A percentile compares a stretch with the other conserved stretches of the same genome.
phyloP scores from a whole-genome alignment of 2,113 vertebrate genomes.

The Tor tambroides region DNA sequence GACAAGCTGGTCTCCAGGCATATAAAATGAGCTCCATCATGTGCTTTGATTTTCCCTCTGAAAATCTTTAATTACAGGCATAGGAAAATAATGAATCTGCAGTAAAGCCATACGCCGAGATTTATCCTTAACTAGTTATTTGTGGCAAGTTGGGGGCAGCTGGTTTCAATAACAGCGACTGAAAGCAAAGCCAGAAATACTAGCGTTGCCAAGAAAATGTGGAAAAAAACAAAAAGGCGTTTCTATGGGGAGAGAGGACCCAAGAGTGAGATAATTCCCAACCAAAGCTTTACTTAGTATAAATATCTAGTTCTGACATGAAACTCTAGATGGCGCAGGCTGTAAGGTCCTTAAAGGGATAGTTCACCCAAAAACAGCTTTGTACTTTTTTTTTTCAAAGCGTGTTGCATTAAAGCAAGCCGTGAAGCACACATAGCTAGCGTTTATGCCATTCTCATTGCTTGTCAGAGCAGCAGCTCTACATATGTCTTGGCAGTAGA shows the following conservation, averaged over 20 bases:
- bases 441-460: neutral
- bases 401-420: neutral
- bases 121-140: slow-evolving; percentile 78
- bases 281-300: neutral
- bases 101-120: slow-evolving; percentile 66
- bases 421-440: neutral
- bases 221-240: slow-evolving; percentile 55
- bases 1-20: slow-evolving; percentile 62
- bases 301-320: neutral
- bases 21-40: slow-evolving; percentile 69
- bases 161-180: slow-evolving; percentile 78
- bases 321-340: slow-evolving; percentile 2
- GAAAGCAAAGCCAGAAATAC: slow-evolving; percentile 68
- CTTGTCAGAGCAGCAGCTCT: neutral
- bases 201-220: slow-evolving; percentile 68
- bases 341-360: neutral
- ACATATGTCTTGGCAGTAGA: neutral
- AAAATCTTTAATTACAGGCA: slow-evolving; percentile 73
- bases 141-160: slow-evolving; percentile 74
- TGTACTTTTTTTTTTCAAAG: neutral
- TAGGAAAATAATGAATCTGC: slow-evolving; percentile 74
- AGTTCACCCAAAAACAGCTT: neutral
- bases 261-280: neutral
- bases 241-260: slow-evolving; percentile 38
- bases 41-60: slow-evolving; percentile 66